Evolutionary conservation across 2,797 vertebrate species (phyloP).

Genomic region (Pseudochirops corinnae): DNA sequence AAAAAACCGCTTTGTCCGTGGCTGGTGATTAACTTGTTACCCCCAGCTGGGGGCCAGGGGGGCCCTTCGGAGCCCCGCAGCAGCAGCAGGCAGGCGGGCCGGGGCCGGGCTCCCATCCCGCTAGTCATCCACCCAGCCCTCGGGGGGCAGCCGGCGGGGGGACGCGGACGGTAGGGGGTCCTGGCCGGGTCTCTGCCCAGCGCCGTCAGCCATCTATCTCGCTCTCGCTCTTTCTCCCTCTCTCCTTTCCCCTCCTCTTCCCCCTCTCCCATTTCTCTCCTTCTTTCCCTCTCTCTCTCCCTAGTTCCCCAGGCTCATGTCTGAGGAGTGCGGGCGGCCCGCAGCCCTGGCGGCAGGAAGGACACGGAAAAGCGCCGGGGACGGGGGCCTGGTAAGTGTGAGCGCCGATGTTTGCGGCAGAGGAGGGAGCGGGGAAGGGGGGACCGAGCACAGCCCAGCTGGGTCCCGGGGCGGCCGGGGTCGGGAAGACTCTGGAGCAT

Average conservation of each 20-base stretch:
- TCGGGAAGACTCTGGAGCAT: neutral
- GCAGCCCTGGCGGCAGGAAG: slow-evolving; percentile 84
- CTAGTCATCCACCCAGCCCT: neutral
- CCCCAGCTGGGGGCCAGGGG: slow-evolving; percentile 58
- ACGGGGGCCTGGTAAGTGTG: slow-evolving; percentile 82
- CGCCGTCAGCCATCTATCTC: too few relatives aligned
- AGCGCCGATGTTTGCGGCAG: neutral
- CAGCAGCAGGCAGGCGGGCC: neutral
- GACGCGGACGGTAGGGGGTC: neutral
- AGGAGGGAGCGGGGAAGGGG: neutral
- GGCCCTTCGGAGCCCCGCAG: slow-evolving; percentile 11
- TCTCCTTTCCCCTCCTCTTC: too few relatives aligned
- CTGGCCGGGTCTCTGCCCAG: too few relatives aligned
- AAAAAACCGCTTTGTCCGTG: slow-evolving; percentile 72
- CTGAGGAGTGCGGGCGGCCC: slow-evolving; percentile 87
- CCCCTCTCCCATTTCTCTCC: too few relatives aligned
- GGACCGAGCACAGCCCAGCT: neutral
- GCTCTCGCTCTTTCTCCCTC: too few relatives aligned
- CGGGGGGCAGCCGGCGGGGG: neutral
- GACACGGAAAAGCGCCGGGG: slow-evolving; percentile 83
- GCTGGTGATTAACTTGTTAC: slow-evolving; percentile 68
- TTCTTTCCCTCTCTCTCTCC: neutral
- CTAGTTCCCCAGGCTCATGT: slow-evolving; percentile 86
- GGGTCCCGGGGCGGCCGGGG: neutral
- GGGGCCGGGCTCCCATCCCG: neutral